Evolutionary conservation across 2,888 invertebrate genomes (phyloP).

Genomic region (Lumbricus terrestris): DNA sequence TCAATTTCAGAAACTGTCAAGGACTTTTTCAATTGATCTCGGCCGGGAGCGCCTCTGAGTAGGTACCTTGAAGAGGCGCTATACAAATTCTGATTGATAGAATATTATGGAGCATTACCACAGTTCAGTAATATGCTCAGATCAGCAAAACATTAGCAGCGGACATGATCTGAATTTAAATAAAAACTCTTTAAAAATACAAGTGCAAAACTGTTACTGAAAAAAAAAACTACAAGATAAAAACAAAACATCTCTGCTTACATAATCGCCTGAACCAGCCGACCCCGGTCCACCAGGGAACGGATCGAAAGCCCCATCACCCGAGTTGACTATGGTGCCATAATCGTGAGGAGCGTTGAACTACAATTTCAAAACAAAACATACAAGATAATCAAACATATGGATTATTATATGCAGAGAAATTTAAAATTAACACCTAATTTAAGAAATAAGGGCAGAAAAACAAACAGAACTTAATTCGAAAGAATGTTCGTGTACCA

Average conservation of each 20-base stretch:
- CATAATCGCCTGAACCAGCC: neutral
- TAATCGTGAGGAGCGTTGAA: slow-evolving; percentile 20
- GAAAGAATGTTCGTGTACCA: too few species aligned
- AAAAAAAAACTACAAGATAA: neutral
- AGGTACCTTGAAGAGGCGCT: too few species aligned
- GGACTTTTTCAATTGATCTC: too few species aligned
- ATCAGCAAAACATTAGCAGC: too few species aligned
- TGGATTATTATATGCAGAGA: neutral
- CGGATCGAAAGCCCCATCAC: slow-evolving; percentile 19
- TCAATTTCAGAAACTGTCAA: too few species aligned
- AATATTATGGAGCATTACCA: too few species aligned
- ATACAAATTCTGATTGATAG: accelerated
- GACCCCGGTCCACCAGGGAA: neutral
- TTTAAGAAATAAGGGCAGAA: too few species aligned
- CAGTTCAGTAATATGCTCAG: too few species aligned
- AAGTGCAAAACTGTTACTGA: neutral
- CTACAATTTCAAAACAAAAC: neutral
- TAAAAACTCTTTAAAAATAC: neutral
- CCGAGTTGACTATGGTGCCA: slow-evolving; percentile 24
- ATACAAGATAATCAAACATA: neutral
- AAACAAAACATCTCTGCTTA: neutral
- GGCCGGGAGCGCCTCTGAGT: too few species aligned
- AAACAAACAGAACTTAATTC: too few species aligned
- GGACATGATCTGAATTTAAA: neutral
- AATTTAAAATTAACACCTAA: too few species aligned